Percentiles rank a stretch among this genome's conserved stretches.
phyloP scores from a whole-genome alignment of 35 echinoderm and acorn worm species.

The Acanthaster planci region DNA sequence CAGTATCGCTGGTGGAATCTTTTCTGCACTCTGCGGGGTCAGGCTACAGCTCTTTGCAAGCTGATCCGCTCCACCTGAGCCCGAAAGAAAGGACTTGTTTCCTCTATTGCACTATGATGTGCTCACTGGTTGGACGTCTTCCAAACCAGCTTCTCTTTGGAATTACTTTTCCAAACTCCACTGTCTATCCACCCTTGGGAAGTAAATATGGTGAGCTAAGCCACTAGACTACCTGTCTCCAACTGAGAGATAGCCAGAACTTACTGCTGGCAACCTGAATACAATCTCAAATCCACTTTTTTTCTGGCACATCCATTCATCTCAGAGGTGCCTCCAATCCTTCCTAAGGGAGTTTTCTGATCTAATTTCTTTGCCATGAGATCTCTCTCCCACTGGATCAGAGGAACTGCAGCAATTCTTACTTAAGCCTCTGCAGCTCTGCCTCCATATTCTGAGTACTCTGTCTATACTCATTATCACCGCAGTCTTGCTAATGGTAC shows the following conservation, averaged over 20 bases:
- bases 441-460: not conserved
- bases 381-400: conserved; percentile 16
- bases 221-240: not conserved
- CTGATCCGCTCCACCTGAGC: not conserved
- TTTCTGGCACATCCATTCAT: not conserved
- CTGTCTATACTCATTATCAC: no score
- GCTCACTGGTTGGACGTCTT: no score
- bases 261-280: not conserved
- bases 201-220: not conserved
- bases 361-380: not conserved
- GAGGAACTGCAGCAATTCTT: no score
- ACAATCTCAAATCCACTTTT: not conserved
- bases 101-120: not conserved
- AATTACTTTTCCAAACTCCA: not conserved
- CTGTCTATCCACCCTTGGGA: not conserved
- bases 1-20: not conserved
- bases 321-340: not conserved
- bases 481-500: no score
- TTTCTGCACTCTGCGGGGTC: not conserved
- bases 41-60: not conserved
- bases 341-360: no score
- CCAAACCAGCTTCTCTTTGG: no score
- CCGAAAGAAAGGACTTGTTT: not conserved
- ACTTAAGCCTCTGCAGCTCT: not conserved
- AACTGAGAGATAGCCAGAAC: not conserved